Conservation (phyloP, 2,888 invertebrate species). For the Lamproptera curius region DNA sequence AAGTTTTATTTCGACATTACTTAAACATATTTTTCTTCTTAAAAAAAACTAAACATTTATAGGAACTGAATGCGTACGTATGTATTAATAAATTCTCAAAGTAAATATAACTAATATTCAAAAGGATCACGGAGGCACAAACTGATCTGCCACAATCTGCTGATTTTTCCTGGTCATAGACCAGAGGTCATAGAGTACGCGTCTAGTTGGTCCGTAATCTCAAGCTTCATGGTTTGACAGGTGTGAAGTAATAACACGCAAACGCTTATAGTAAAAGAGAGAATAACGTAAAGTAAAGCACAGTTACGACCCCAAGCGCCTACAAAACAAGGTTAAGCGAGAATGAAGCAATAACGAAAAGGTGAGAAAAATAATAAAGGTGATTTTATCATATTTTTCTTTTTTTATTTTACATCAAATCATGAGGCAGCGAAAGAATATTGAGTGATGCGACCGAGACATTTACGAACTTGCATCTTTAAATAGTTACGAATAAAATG, state of each 20-base stretch:
- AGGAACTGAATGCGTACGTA: too few species aligned
- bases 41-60: too few species aligned
- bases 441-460: neutral
- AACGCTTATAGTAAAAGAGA: slow-evolving; percentile 33
- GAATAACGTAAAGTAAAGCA: slow-evolving; percentile 39
- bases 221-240: slow-evolving; percentile 18
- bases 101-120: too few species aligned
- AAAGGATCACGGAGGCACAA: too few species aligned
- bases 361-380: slow-evolving; percentile 28
- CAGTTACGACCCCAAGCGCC: slow-evolving; percentile 46
- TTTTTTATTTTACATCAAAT: neutral
- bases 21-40: too few species aligned
- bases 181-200: slow-evolving; percentile 25
- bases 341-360: slow-evolving; percentile 57
- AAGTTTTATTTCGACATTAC: too few species aligned
- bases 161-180: too few species aligned
- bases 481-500: neutral
- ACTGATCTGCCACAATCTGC: too few species aligned
- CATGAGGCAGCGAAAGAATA: neutral
- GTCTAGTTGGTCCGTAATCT: slow-evolving; percentile 24
- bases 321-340: slow-evolving; percentile 43
- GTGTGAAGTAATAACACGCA: slow-evolving; percentile 6
- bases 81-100: too few species aligned
- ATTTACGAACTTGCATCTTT: slow-evolving; percentile 26
- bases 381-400: neutral